Evolutionary conservation across 1,140 invertebrate genomes (phyloP).

Genomic region (Euglossa dilemma): DNA sequence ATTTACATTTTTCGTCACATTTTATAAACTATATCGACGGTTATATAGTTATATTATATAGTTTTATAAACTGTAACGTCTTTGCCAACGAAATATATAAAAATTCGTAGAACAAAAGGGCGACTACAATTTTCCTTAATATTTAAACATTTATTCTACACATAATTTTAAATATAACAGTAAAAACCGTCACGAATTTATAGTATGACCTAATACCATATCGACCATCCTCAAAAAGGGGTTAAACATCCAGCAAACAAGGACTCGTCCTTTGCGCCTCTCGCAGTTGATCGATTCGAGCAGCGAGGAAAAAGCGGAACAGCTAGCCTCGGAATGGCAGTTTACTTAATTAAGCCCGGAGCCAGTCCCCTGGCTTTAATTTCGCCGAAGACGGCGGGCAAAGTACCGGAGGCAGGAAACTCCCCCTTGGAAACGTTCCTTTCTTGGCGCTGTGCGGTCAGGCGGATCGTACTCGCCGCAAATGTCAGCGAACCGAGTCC

Average conservation of each 20-base stretch:
- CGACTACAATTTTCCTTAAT: too few species aligned
- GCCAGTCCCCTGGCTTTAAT: slow-evolving; percentile 55
- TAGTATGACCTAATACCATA: too few species aligned
- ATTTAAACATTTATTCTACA: too few species aligned
- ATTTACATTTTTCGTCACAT: too few species aligned
- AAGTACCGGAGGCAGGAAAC: slow-evolving; percentile 40
- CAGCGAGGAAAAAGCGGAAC: slow-evolving; percentile 45
- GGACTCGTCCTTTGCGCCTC: slow-evolving; percentile 21
- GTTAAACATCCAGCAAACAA: background rate
- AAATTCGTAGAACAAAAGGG: too few species aligned
- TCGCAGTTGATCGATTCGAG: slow-evolving; percentile 33
- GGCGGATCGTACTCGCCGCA: slow-evolving; percentile 53
- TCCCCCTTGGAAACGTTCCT: slow-evolving; percentile 30
- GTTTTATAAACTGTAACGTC: too few species aligned
- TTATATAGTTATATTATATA: too few species aligned
- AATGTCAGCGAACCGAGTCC: slow-evolving; percentile 47
- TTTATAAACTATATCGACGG: too few species aligned
- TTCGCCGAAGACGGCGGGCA: slow-evolving; percentile 51
- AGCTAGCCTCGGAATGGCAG: slow-evolving; percentile 38
- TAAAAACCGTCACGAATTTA: too few species aligned
- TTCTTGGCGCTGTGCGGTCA: slow-evolving; percentile 56
- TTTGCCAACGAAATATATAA: too few species aligned
- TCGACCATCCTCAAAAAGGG: too few species aligned
- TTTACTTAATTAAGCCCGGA: slow-evolving; percentile 65
- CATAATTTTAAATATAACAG: too few species aligned